Percentiles rank a stretch among this genome's conserved stretches.
These are phyloP conservation scores for Phenganax marumi DNA, from an alignment of 92 coral and sea anemone species.

Conservation along the genomic window DNA sequence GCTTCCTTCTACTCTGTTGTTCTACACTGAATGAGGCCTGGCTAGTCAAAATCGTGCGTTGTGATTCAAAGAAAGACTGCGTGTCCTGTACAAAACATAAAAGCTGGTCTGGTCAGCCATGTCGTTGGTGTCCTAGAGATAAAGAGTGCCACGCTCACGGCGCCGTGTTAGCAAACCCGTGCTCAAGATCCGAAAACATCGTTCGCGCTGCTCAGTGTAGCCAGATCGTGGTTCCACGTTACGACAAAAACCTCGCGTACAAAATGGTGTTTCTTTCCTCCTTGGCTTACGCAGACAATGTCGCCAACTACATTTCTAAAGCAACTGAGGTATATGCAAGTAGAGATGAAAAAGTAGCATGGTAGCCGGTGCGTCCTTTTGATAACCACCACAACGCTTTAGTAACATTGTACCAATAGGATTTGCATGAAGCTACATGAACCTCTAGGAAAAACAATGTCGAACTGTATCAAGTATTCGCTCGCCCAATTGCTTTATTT, in stretches of 20 bases:
- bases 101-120: slow-evolving; percentile 24
- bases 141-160: slow-evolving; percentile 52
- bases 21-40: not conserved
- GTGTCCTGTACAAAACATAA: slow-evolving; percentile 39
- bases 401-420: too few species aligned
- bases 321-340: slow-evolving; percentile 13
- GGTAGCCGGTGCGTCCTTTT: too few species aligned
- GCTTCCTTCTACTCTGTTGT: not conserved
- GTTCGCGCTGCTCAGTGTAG: slow-evolving; percentile 23
- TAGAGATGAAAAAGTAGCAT: not conserved
- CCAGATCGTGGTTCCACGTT: not conserved
- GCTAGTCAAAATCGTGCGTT: not conserved
- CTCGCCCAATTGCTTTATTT: not conserved
- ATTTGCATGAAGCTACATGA: not conserved
- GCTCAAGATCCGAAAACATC: slow-evolving; percentile 56
- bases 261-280: slow-evolving; percentile 46
- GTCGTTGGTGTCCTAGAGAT: slow-evolving; percentile 67
- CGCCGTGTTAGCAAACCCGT: slow-evolving; percentile 46
- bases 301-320: slow-evolving; percentile 35
- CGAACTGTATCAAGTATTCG: not conserved
- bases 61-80: slow-evolving; percentile 21
- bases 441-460: not conserved
- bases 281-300: slow-evolving; percentile 41
- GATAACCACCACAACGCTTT: too few species aligned
- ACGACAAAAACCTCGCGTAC: slow-evolving; percentile 22